phyloP scores from a whole-genome alignment of 2,888 invertebrate species.

The Nomada hirtipes region DNA sequence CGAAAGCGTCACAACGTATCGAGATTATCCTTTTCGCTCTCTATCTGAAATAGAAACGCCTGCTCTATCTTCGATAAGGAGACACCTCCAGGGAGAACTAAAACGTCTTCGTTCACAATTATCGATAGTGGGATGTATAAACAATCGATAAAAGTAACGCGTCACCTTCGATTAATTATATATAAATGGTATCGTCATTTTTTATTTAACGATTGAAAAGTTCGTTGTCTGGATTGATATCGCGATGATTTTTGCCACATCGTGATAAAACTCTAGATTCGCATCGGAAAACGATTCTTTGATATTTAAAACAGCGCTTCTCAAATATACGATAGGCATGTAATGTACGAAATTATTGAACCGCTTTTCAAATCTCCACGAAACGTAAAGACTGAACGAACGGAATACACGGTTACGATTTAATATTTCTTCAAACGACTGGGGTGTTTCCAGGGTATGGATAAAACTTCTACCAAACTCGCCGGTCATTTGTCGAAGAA shows the following conservation, averaged over 20 bases:
- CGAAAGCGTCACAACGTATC: slow-evolving; percentile 17
- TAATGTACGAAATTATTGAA: no score
- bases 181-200: slow-evolving; percentile 51
- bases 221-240: neutral
- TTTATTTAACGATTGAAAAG: neutral
- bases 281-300: no score
- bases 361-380: no score
- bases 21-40: slow-evolving; percentile 57
- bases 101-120: slow-evolving; percentile 26
- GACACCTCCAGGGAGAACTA: slow-evolving; percentile 17
- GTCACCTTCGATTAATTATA: slow-evolving; percentile 37
- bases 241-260: neutral
- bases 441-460: no score
- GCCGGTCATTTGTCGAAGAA: neutral
- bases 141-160: slow-evolving; percentile 44
- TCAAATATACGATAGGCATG: no score
- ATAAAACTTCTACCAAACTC: neutral
- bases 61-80: slow-evolving; percentile 60
- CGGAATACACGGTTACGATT: no score
- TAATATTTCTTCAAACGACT: no score
- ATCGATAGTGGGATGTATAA: slow-evolving; percentile 47
- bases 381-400: no score
- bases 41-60: slow-evolving; percentile 53
- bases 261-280: neutral
- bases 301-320: no score